These are phyloP conservation scores for Struthio camelus DNA, from an alignment of 2,113 vertebrate species.

Conservation along the genomic window DNA sequence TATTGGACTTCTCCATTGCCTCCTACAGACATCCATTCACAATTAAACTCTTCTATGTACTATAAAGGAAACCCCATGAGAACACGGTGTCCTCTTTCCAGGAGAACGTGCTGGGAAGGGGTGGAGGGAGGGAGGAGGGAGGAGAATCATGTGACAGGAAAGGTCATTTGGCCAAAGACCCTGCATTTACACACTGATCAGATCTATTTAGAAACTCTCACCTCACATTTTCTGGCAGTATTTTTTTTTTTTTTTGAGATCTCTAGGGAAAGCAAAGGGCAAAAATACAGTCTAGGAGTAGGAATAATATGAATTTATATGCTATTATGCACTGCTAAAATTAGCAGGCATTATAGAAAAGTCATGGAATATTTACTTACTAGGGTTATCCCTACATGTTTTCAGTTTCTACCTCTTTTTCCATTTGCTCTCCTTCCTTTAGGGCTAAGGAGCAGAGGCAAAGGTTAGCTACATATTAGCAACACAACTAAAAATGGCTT, in stretches of 20 bases:
- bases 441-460: no score
- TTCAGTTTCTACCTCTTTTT: background rate
- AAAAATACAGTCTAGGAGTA: background rate
- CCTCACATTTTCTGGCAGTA: background rate
- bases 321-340: background rate
- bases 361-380: background rate
- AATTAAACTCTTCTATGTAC: background rate
- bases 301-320: background rate
- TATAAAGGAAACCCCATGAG: background rate
- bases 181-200: background rate
- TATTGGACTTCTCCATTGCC: background rate
- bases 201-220: background rate
- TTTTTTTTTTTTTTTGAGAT: background rate
- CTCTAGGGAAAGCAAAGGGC: background rate
- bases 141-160: background rate
- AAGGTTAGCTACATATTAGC: no score
- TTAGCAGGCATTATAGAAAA: background rate
- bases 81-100: background rate
- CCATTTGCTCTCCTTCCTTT: background rate
- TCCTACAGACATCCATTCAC: background rate
- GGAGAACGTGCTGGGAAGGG: background rate
- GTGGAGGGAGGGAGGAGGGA: no score
- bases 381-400: background rate
- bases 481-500: no score
- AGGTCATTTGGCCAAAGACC: background rate